Base-by-base conservation (phyloP, 2,113 vertebrate genomes). In the Paratilapia polleni region DNA sequence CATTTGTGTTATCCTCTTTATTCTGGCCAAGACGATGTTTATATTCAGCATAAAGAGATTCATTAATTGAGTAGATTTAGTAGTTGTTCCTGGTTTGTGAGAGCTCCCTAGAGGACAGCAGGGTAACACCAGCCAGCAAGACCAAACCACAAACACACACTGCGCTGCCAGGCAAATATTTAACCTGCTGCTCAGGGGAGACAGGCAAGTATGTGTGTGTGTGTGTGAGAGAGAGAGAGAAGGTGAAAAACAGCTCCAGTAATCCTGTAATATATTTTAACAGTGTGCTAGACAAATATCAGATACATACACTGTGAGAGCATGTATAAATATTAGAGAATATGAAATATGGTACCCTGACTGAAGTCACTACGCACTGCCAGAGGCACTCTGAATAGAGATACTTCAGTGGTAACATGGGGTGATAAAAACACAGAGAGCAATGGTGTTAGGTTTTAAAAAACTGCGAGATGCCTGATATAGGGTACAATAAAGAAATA, bases 101-200 rank as follows among this genome's bases (percentile, higher is more conserved):
- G 73, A 31, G 15, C 8, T 77, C 86, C 41, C 80, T 24, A 70
- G 74, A 86, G 85, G 20, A 28, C 6, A 11, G 15, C 20, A 22
- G 54, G 24, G 57, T 66, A 73, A 81, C 70, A 62, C 57, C 54
- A 76, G 74, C 62, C 57, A 83, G 28, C 78, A 13, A 31, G 6
- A 70, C 70, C 17, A 41, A 82, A 63, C 80, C 77, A 24, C 78
- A 82, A 59, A 59, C 58, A 24, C 56, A 1, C 60, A 6, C 38
- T 6, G 61, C 49, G 2, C 82, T 80, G 85, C 78, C 70, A 75
- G 59, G 59, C 17, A 88, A 91, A 91, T 90, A 88, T 91, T 93
- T 77, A 81, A 89, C n/a, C 59, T 82, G 31, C 73, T 77, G 10
- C 76, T 78, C 58, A 49, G 28, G 64, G 88, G 85, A 87, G 49